A percentile compares a stretch with the other conserved stretches of the same genome.
Evolutionary conservation across 2,113 vertebrate genomes (phyloP).

Genomic region (Hemiprocne comata): DNA sequence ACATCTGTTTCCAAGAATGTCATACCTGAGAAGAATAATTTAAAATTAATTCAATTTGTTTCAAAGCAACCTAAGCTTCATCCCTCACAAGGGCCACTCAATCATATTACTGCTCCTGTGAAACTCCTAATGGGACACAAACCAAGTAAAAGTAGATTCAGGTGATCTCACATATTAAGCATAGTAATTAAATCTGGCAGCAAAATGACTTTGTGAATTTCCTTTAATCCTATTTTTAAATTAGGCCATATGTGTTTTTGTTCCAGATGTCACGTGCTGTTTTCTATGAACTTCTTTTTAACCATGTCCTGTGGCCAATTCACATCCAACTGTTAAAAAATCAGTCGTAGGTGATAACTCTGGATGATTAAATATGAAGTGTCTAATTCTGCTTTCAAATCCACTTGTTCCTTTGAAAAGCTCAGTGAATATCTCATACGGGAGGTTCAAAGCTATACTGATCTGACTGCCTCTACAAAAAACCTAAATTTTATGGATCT

Average conservation of each 20-base stretch:
- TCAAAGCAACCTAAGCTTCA: constrained; percentile 54
- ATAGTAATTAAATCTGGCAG: constrained; percentile 57
- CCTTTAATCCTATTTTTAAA: constrained; percentile 47
- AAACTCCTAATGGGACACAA: constrained; percentile 49
- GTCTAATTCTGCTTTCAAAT: constrained; percentile 24
- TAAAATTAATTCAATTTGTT: constrained; percentile 64
- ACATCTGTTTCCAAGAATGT: constrained; percentile 64
- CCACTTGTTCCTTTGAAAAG: constrained; percentile 8
- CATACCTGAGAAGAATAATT: constrained; percentile 67
- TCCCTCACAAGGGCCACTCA: constrained; percentile 57
- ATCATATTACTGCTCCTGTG: constrained; percentile 61
- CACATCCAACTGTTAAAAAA: constrained; percentile 5
- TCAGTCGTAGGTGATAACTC: not conserved
- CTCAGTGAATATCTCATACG: not conserved
- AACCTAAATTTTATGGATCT: not conserved
- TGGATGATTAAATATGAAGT: not conserved
- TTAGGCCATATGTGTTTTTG: constrained; percentile 31
- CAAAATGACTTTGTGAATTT: constrained; percentile 34
- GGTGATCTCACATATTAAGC: constrained; percentile 52
- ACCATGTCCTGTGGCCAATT: not conserved
- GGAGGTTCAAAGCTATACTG: not conserved
- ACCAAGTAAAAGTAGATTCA: constrained; percentile 46
- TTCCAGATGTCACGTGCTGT: constrained; percentile 16
- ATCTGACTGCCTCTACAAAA: not conserved
- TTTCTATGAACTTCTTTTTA: constrained; percentile 5